Evolutionary conservation across 2,113 vertebrate species (phyloP).

Genomic region (Gorsachius goisagi): DNA sequence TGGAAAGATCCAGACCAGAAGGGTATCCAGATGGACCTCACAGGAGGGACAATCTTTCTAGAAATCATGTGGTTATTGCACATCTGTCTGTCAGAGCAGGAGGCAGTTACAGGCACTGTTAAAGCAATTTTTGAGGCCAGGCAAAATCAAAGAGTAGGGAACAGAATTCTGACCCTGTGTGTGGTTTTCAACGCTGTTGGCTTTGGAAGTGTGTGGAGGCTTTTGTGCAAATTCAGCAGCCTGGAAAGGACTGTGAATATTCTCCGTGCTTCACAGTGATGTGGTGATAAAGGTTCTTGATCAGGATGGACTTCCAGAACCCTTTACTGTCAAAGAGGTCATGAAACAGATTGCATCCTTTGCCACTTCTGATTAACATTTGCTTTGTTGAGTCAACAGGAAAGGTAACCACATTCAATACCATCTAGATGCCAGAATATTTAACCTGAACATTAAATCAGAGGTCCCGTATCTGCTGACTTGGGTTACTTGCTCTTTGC

Average conservation of each 20-base stretch:
- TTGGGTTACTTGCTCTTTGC: neutral
- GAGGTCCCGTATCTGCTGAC: neutral
- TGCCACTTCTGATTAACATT: neutral
- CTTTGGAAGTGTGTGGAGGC: neutral
- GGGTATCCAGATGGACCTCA: neutral
- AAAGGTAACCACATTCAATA: neutral
- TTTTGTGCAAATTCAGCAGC: neutral
- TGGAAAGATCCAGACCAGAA: neutral
- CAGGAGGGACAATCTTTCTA: neutral
- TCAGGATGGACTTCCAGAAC: neutral
- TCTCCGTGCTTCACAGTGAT: neutral
- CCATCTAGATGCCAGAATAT: neutral
- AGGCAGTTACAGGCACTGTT: neutral
- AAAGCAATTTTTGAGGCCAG: neutral
- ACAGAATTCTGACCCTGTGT: neutral
- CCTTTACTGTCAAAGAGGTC: neutral
- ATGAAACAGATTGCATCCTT: neutral
- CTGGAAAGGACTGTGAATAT: neutral
- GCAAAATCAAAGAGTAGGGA: neutral
- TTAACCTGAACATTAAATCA: constrained; percentile 4
- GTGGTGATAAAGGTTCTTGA: neutral
- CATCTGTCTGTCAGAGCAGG: neutral
- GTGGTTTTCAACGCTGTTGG: neutral
- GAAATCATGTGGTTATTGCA: neutral
- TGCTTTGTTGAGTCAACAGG: neutral